Conservation (phyloP, 1,140 invertebrate genomes). For the Hypothenemus hampei region DNA sequence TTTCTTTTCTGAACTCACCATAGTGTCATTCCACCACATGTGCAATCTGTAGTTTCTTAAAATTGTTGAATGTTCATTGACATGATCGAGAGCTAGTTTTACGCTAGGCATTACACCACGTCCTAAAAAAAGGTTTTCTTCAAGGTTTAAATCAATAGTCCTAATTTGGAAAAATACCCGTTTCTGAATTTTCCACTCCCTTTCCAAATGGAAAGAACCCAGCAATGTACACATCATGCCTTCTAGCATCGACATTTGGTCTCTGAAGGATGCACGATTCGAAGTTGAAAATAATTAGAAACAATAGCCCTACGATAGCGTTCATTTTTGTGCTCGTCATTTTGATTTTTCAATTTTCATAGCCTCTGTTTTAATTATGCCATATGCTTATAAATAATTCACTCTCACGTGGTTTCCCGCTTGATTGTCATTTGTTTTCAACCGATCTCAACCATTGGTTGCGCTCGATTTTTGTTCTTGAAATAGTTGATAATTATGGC, state of each 20-base stretch:
- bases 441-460: too few species aligned
- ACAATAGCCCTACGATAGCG: slow-evolving; percentile 3
- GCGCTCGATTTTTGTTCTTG: too few species aligned
- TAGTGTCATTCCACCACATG: slow-evolving; percentile 93
- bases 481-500: too few species aligned
- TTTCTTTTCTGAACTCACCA: slow-evolving; percentile 55
- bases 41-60: slow-evolving; percentile 82
- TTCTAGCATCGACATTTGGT: slow-evolving; percentile 52
- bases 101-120: slow-evolving; percentile 91
- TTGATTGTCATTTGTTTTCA: too few species aligned
- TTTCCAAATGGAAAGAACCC: slow-evolving; percentile 85
- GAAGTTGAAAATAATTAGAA: slow-evolving; percentile 17
- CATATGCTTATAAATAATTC: too few species aligned
- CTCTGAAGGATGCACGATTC: slow-evolving; percentile 44
- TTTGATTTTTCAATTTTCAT: too few species aligned
- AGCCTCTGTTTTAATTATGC: too few species aligned
- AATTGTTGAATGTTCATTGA: slow-evolving; percentile 81
- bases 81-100: slow-evolving; percentile 84
- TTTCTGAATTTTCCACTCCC: slow-evolving; percentile 66
- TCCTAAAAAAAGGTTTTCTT: slow-evolving; percentile 51
- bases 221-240: slow-evolving; percentile 79
- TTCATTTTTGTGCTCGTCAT: slow-evolving; percentile 10
- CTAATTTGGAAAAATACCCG: slow-evolving; percentile 44
- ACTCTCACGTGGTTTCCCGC: too few species aligned
- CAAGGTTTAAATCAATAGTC: neutral